phyloP scores from a whole-genome alignment of 1,140 invertebrate genomes.

The Vanessa tameamea region DNA sequence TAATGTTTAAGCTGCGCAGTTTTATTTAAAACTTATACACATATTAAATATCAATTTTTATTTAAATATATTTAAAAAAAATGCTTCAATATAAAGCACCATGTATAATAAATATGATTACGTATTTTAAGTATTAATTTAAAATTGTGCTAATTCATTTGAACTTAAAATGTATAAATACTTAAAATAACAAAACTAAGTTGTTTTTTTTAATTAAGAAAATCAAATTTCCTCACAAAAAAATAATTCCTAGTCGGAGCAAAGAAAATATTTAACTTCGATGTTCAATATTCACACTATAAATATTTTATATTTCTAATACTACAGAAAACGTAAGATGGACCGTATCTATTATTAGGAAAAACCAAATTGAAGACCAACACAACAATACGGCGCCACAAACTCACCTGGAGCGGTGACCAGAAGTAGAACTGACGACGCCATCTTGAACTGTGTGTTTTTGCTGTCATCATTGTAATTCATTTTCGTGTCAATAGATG shows the following conservation, averaged over 20 bases:
- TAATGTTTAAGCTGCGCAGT: neutral
- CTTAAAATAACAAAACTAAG: conserved; percentile 14
- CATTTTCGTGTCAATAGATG: no score
- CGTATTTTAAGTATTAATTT: conserved; percentile 32
- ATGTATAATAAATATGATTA: conserved; percentile 28
- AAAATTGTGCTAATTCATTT: conserved; percentile 14
- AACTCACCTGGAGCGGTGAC: no score
- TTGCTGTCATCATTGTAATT: no score
- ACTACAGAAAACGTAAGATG: conserved; percentile 1
- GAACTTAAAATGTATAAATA: conserved; percentile 29
- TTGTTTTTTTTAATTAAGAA: neutral
- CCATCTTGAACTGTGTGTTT: no score
- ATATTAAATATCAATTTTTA: conserved; percentile 5
- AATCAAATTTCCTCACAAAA: conserved; percentile 1
- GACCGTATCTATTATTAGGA: neutral
- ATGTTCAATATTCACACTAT: neutral
- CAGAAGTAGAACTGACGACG: no score
- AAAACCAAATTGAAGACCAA: neutral
- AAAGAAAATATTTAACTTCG: conserved; percentile 4
- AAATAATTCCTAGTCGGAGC: neutral
- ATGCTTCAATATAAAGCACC: conserved; percentile 49
- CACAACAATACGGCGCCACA: neutral
- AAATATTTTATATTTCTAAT: neutral
- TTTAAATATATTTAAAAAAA: conserved; percentile 19
- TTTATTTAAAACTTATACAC: neutral